phyloP scores from a whole-genome alignment of 2,888 invertebrate species.

The Idaea dimidiata region DNA sequence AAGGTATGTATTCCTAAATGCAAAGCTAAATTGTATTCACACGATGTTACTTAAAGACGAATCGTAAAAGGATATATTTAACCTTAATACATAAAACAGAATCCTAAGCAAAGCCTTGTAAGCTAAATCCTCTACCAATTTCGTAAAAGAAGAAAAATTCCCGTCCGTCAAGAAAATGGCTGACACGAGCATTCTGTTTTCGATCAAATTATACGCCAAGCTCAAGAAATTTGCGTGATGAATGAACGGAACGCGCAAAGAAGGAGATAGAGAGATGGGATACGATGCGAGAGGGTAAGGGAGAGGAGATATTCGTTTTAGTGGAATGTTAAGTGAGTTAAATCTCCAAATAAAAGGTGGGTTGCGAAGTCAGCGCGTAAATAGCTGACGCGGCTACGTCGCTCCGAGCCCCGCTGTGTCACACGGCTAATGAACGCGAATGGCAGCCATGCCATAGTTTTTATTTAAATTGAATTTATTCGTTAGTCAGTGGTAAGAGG shows the following conservation, averaged over 20 bases:
- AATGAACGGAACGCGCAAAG: conserved; percentile 46
- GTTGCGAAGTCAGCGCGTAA: conserved; percentile 58
- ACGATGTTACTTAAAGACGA: conserved; percentile 5
- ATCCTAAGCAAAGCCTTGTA: not conserved
- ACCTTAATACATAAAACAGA: not conserved
- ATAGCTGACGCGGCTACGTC: conserved; percentile 42
- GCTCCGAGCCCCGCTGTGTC: conserved; percentile 4
- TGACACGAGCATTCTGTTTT: conserved; percentile 61
- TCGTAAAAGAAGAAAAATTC: conserved; percentile 31
- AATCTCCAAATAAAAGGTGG: conserved; percentile 75
- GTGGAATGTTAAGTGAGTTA: conserved; percentile 73
- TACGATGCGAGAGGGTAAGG: conserved; percentile 41
- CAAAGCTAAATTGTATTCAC: conserved; percentile 14
- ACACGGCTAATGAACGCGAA: conserved; percentile 8
- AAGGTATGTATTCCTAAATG: conserved; percentile 9
- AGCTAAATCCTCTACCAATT: conserved; percentile 18
- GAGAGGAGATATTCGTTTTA: conserved; percentile 58
- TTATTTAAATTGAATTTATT: not conserved
- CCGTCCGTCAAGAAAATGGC: conserved; percentile 51
- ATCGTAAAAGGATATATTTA: not conserved
- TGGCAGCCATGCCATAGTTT: not conserved
- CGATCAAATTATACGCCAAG: conserved; percentile 70
- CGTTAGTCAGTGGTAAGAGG: conserved; percentile 10
- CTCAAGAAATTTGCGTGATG: conserved; percentile 47
- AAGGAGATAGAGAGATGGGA: conserved; percentile 39